Percentiles rank a stretch among this genome's conserved stretches.
Conservation (phyloP, 1,140 invertebrate genomes). For the Drosophila arawakana region DNA sequence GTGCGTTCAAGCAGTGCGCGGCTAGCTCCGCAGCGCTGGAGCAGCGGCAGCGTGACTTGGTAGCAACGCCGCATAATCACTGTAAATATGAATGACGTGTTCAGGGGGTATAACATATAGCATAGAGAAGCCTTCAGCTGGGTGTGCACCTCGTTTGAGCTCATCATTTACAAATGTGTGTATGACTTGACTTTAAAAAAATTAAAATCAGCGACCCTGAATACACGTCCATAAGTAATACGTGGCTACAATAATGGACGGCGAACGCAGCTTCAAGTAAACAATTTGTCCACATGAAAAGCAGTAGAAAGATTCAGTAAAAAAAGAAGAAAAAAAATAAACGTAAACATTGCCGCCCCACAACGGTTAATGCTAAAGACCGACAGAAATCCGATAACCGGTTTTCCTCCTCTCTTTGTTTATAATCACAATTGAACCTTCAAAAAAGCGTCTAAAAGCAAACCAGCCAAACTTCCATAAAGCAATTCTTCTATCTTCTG, state of each 20-base stretch:
- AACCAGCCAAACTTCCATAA: neutral
- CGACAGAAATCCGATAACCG: conserved; percentile 32
- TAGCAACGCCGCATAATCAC: conserved; percentile 62
- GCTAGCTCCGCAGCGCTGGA: conserved; percentile 28
- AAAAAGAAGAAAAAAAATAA: neutral
- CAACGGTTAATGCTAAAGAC: conserved; percentile 33
- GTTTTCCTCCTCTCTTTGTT: conserved; percentile 44
- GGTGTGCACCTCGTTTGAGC: conserved; percentile 40
- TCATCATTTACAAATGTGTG: conserved; percentile 47
- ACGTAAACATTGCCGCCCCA: conserved; percentile 48
- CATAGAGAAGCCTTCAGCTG: neutral
- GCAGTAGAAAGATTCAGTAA: conserved; percentile 35
- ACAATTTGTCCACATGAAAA: conserved; percentile 71
- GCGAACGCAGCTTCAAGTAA: conserved; percentile 42
- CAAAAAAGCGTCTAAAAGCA: conserved; percentile 31
- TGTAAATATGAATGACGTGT: conserved; percentile 53
- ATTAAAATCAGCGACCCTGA: conserved; percentile 57
- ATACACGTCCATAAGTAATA: conserved; percentile 55
- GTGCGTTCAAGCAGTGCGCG: conserved; percentile 26
- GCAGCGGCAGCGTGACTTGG: conserved; percentile 33
- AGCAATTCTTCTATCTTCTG: conserved; percentile 19
- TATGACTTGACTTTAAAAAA: conserved; percentile 40
- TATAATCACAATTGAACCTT: conserved; percentile 49
- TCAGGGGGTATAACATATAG: conserved; percentile 1
- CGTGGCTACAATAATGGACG: conserved; percentile 49